phyloP scores from a whole-genome alignment of 2,888 invertebrate genomes.

The Bugulina stolonifera region DNA sequence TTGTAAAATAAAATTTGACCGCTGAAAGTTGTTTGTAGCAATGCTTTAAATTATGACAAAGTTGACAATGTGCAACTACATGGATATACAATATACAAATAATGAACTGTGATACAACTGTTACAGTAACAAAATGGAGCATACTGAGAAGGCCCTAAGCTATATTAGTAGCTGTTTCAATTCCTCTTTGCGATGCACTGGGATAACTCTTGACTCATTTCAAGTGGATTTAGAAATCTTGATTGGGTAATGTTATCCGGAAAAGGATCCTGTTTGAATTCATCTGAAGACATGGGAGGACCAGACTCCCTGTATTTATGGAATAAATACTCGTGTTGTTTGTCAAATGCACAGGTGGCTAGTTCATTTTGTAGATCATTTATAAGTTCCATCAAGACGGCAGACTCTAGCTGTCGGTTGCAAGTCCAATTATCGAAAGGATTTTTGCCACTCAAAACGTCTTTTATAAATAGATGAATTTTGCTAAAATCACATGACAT shows the following conservation, averaged over 20 bases:
- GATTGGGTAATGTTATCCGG: not conserved
- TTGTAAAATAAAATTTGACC: too few species aligned
- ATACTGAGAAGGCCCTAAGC: too few species aligned
- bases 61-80: too few species aligned
- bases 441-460: not conserved
- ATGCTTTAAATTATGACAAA: too few species aligned
- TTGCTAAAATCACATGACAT: not conserved
- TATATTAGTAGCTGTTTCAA: too few species aligned
- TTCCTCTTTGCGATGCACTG: not conserved
- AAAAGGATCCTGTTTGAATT: not conserved
- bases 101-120: too few species aligned
- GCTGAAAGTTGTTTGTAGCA: too few species aligned
- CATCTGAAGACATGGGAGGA: not conserved
- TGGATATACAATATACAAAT: too few species aligned
- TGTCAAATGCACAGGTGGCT: not conserved
- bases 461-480: not conserved
- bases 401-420: not conserved
- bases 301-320: not conserved
- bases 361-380: not conserved
- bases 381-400: not conserved
- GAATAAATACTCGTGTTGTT: conserved; percentile 16
- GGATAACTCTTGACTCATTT: not conserved
- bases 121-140: too few species aligned
- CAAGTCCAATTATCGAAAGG: conserved; percentile 16
- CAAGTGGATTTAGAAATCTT: conserved; percentile 10